These are phyloP conservation scores for Brachionus rubens DNA, from an alignment of 1,140 invertebrate species.

Conservation along the genomic window DNA sequence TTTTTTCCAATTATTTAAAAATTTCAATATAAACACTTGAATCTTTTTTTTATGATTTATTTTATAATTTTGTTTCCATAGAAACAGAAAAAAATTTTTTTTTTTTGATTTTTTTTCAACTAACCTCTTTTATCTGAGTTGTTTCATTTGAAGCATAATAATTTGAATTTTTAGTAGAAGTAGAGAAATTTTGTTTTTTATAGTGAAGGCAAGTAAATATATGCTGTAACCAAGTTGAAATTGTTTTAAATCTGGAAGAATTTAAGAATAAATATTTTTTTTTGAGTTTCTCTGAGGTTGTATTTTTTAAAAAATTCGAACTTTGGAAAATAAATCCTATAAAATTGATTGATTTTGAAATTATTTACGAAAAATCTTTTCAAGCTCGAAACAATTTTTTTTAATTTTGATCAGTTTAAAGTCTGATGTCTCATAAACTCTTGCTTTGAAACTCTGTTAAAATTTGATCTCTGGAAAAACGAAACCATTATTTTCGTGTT, in stretches of 20 bases:
- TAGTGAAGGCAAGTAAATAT: background rate
- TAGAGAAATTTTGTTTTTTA: background rate
- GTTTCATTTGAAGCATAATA: background rate
- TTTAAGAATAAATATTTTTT: background rate
- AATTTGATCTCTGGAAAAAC: no score
- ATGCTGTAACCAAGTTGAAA: conserved; percentile 30
- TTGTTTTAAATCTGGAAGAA: background rate
- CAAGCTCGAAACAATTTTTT: no score
- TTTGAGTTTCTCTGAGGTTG: background rate
- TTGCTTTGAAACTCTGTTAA: no score
- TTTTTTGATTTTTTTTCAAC: background rate
- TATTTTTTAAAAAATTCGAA: background rate
- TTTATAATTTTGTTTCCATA: conserved; percentile 33
- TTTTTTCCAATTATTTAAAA: conserved; percentile 36
- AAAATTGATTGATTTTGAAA: no score
- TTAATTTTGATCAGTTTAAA: no score
- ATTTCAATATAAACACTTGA: conserved; percentile 13
- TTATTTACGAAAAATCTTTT: no score
- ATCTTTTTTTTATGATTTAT: conserved; percentile 31
- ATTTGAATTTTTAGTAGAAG: background rate
- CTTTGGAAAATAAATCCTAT: no score
- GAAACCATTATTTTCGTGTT: no score
- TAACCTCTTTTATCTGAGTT: background rate
- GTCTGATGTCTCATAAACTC: no score
- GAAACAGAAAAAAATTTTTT: no score